These are phyloP conservation scores for Catagonus wagneri DNA, from an alignment of 2,113 vertebrate species.

Conservation along the genomic window DNA sequence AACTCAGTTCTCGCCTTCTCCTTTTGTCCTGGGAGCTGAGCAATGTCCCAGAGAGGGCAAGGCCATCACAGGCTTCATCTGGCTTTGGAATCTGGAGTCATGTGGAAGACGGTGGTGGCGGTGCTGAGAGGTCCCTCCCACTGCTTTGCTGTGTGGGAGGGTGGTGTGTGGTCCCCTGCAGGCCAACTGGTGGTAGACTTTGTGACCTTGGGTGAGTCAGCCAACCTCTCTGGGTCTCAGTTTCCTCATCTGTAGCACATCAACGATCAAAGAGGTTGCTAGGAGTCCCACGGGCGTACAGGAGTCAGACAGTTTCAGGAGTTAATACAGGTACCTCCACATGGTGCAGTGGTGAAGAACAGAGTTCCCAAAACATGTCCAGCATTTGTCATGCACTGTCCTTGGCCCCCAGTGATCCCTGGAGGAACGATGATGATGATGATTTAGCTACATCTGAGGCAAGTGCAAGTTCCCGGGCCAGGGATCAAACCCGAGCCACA, in stretches of 20 bases:
- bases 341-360: rapidly evolving
- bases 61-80: rapidly evolving
- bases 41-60: background rate
- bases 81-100: background rate
- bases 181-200: too few relatives aligned
- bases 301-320: background rate
- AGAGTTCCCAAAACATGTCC: rapidly evolving
- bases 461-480: too few relatives aligned
- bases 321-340: rapidly evolving
- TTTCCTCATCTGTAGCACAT: background rate
- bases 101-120: rapidly evolving
- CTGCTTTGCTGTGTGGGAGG: background rate
- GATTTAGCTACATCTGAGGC: too few relatives aligned
- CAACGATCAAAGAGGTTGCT: background rate
- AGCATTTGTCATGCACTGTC: background rate
- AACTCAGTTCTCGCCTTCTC: background rate
- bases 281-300: rapidly evolving
- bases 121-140: background rate
- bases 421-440: background rate
- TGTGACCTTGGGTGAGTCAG: background rate
- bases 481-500: too few relatives aligned
- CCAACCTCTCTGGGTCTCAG: background rate
- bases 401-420: background rate
- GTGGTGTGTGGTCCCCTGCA: background rate
- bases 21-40: constrained; percentile 55